A percentile compares a stretch with the other conserved stretches of the same genome.
phyloP scores from a whole-genome alignment of 2,113 vertebrate genomes.

The Trichechus manatus region DNA sequence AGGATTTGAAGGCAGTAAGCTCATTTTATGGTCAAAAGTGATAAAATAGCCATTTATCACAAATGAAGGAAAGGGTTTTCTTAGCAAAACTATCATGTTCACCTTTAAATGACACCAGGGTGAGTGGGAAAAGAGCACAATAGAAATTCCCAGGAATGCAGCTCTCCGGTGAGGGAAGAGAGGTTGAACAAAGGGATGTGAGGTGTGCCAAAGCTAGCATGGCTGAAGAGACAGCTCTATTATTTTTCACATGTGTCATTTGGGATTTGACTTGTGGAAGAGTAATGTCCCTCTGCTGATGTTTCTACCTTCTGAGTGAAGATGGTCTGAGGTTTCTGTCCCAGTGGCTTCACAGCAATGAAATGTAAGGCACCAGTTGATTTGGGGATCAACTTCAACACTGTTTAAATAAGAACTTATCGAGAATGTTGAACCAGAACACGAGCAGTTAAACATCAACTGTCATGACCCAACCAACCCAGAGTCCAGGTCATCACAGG shows the following conservation, averaged over 20 bases:
- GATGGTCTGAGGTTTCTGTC: not conserved
- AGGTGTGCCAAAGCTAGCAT: constrained; percentile 82
- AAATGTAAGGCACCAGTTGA: not conserved
- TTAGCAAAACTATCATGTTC: not conserved
- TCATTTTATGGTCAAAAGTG: constrained; percentile 63
- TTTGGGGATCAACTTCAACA: not conserved
- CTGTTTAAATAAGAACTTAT: not conserved
- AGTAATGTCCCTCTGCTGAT: constrained; percentile 15
- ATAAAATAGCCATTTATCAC: constrained; percentile 60
- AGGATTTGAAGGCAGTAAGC: constrained; percentile 37
- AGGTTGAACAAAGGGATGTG: constrained; percentile 79
- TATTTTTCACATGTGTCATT: constrained; percentile 58
- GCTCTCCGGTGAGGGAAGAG: constrained; percentile 74
- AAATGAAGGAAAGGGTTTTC: constrained; percentile 46
- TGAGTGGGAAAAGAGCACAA: constrained; percentile 73
- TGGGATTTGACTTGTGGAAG: constrained; percentile 56
- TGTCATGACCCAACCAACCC: not conserved
- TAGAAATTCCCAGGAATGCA: constrained; percentile 83
- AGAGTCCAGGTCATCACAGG: not conserved
- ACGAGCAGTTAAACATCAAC: not conserved
- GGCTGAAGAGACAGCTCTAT: constrained; percentile 67
- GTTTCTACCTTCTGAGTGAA: constrained; percentile 47
- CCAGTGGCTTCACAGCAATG: not conserved
- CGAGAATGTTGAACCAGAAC: not conserved
- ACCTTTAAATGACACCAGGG: constrained; percentile 62